Base-by-base conservation (phyloP, 2,113 vertebrate genomes). In the Tychaedon coryphoeus region DNA sequence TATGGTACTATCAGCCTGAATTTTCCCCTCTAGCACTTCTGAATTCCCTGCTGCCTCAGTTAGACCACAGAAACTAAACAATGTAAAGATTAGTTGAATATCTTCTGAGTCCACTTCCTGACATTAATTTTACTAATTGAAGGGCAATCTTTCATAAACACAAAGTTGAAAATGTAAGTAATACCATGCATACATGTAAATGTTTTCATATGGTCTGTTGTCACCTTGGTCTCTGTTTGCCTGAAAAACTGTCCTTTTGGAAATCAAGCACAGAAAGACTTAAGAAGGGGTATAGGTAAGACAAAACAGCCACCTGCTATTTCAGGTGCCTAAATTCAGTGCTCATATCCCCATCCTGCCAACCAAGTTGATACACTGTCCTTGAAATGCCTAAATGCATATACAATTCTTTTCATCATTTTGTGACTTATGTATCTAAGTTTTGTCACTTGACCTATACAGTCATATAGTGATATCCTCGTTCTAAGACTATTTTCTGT, bases 151-250 rank as follows among this genome's bases (percentile, higher is more conserved):
- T 84, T 84, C 25, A 54, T 73, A 84, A 81, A 62, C 12, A 43
- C 8, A 23, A 48, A 42, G 1, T 42, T 67, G 82, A 60, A 78
- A 64, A 28, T 47, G 4, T 19, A 31, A 65, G 19, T 42, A 85
- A 90, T 90, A 22, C 7, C 42, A 22, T 13, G 14, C 23, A 45
- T 1, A 4, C 4, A 20, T 29, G 34, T 18, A 73, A 57, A 28
- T 1, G 0, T 73, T 88, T 91, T 79, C 31, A 64, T 0, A 0
- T 17, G 34, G 6, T 64, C 31, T 12, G 8, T 60, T n/a, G n/a
- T 85, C 23, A 66, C 40, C 26, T 50, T 50, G 18, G 17, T 48
- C 54, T 80, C 42, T 53, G 2, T 40, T 62, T 81, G 34, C 45
- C 57, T 43, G 61, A 78, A 47, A 75, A 70, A 38, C 28, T 6